Evolutionary conservation across 2,797 vertebrate species (phyloP).

Genomic region (Gymnopithys bicolor): DNA sequence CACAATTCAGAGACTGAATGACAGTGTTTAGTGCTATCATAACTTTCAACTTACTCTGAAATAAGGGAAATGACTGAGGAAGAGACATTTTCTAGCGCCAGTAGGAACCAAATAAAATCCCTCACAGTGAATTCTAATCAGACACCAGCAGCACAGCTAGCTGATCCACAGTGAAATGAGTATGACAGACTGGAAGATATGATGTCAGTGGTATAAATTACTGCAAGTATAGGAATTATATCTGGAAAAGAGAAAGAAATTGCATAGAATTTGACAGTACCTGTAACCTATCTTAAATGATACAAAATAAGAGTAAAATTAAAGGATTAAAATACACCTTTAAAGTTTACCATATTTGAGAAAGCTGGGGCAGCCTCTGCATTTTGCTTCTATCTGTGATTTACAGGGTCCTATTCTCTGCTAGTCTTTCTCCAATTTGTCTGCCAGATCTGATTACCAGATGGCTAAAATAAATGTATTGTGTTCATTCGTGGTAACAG

Average conservation of each 20-base stretch:
- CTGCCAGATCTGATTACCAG: slow-evolving; percentile 56
- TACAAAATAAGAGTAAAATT: background rate
- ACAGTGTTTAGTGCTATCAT: background rate
- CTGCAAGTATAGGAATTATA: slow-evolving; percentile 7
- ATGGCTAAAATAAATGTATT: slow-evolving; percentile 57
- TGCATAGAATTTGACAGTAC: background rate
- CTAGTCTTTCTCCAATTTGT: slow-evolving; percentile 35
- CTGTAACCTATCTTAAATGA: background rate
- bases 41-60: background rate
- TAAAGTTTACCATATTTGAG: background rate
- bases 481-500: slow-evolving; percentile 42
- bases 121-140: slow-evolving; percentile 39
- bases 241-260: slow-evolving; percentile 18
- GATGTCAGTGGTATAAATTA: slow-evolving; percentile 37
- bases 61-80: background rate
- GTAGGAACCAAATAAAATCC: slow-evolving; percentile 25
- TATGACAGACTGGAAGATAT: slow-evolving; percentile 32
- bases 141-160: slow-evolving; percentile 28
- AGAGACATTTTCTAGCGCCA: background rate
- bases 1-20: background rate
- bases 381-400: slow-evolving; percentile 22
- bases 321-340: slow-evolving; percentile 28
- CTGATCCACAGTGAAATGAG: background rate
- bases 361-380: background rate
- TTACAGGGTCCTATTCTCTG: slow-evolving; percentile 19